Conservation (phyloP, 2,888 invertebrate species). For the Geotrupes spiniger region DNA sequence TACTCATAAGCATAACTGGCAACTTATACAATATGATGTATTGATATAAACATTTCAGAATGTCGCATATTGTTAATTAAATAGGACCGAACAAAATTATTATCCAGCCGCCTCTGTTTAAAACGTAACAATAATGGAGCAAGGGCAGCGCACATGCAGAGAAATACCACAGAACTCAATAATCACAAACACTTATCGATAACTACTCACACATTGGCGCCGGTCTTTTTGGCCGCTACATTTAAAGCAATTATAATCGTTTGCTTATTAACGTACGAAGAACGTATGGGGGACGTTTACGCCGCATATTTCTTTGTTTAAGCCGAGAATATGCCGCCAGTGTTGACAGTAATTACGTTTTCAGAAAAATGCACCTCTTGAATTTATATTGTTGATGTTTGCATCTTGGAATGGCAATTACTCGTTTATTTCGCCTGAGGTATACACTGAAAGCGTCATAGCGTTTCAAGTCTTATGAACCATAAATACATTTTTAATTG, state of each 20-base stretch:
- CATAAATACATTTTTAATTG: neutral
- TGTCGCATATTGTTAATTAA: no score
- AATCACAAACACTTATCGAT: conserved; percentile 11
- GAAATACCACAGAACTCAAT: conserved; percentile 8
- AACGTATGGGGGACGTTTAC: conserved; percentile 9
- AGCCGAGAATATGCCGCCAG: neutral
- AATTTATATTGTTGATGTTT: neutral
- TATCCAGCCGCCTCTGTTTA: no score
- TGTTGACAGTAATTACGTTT: conserved; percentile 2
- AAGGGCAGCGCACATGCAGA: neutral
- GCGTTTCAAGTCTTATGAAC: neutral
- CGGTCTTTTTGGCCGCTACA: conserved; percentile 14
- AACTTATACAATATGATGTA: no score
- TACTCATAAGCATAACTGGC: no score
- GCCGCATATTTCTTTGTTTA: neutral
- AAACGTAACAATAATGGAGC: no score
- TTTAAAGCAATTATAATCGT: conserved; percentile 16
- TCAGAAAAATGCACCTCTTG: neutral
- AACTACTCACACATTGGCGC: conserved; percentile 18
- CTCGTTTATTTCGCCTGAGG: neutral
- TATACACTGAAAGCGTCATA: neutral
- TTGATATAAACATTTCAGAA: no score
- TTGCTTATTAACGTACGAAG: conserved; percentile 17
- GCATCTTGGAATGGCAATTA: no score
- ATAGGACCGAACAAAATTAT: no score